Evolutionary conservation across 2,888 invertebrate species (phyloP).

Genomic region (Troides oblongomaculatus): DNA sequence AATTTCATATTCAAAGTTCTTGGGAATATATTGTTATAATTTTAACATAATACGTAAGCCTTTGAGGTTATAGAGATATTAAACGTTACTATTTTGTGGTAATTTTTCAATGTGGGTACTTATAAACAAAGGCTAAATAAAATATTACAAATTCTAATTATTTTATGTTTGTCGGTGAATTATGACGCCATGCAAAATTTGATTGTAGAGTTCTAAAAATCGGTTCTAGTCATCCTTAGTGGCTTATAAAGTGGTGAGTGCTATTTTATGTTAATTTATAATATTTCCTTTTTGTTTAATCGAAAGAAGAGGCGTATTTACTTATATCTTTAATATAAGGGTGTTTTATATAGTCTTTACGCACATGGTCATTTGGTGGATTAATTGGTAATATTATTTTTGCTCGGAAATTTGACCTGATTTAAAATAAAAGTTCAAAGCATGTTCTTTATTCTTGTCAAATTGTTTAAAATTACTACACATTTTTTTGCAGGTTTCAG

Average conservation of each 20-base stretch:
- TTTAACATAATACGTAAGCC: neutral
- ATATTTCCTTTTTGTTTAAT: neutral
- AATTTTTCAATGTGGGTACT: conserved; percentile 19
- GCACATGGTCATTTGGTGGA: conserved; percentile 7
- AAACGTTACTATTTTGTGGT: neutral
- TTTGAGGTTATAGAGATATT: neutral
- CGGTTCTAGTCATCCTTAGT: conserved; percentile 1
- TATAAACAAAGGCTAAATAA: conserved; percentile 1
- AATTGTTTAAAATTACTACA: neutral
- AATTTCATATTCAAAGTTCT: neutral
- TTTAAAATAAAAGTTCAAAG: too few relatives aligned
- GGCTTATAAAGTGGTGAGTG: conserved; percentile 16
- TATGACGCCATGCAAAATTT: conserved; percentile 22
- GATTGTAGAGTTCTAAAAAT: conserved; percentile 13
- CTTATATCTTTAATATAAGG: neutral
- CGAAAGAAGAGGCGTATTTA: neutral
- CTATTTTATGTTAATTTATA: neutral
- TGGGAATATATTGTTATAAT: neutral
- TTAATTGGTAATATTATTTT: neutral
- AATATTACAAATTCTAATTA: conserved; percentile 10
- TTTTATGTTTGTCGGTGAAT: conserved; percentile 16
- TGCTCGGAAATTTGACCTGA: too few relatives aligned
- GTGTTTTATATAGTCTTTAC: neutral
- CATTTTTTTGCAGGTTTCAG: conserved; percentile 34
- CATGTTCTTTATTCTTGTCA: neutral